Evolutionary conservation across 1,140 invertebrate species (phyloP), one percentile per base, ranked within the genome.

Genomic region (Spodoptera frugiperda): DNA sequence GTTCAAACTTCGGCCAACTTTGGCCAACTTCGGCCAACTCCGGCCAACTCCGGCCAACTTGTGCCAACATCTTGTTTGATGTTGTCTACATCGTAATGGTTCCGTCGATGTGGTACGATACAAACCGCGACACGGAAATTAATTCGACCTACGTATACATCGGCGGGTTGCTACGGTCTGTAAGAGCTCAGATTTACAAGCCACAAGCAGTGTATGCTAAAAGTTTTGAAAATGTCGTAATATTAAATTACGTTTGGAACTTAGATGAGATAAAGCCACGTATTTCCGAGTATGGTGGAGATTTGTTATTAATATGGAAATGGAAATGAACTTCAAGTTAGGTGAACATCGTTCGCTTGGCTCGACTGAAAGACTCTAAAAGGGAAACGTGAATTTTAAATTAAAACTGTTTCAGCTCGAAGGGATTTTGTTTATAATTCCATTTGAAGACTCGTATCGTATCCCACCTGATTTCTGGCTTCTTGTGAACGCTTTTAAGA

Each of bases 31-130:
- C 54, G 55, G 21, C 44, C 2, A 59, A 80, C 57, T 80, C 68
- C 46, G 71, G 70, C 19, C 17, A 67, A 76, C 61, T 76, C 21
- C 33, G 63, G 33, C 19, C 68, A 81, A 84, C 74, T 80, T 81
- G 76, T 53, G 51, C 71, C 72, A 59, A 75, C 78, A 79, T 81
- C 79, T 84, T 81, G 83, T 81, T 85, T 82, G 76, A 80, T 78
- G 83, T 82, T 83, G 78, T 79, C 67, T 78, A 48, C 71, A 72
- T 49, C 54, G 59, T 78, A 82, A 82, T 82, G 78, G 77, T 78
- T 78, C 76, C 73, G 71, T 76, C 67, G 79, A 81, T 83, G 82
- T 51, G 83, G 77, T 74, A 55, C 51, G 71, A 65, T 74, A 70
- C 59, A 76, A 77, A 84, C 83, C 79, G 63, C 83, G 59, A 70